phyloP scores from a whole-genome alignment of 2,797 vertebrate genomes.

The Tauraco hartlaubi region DNA sequence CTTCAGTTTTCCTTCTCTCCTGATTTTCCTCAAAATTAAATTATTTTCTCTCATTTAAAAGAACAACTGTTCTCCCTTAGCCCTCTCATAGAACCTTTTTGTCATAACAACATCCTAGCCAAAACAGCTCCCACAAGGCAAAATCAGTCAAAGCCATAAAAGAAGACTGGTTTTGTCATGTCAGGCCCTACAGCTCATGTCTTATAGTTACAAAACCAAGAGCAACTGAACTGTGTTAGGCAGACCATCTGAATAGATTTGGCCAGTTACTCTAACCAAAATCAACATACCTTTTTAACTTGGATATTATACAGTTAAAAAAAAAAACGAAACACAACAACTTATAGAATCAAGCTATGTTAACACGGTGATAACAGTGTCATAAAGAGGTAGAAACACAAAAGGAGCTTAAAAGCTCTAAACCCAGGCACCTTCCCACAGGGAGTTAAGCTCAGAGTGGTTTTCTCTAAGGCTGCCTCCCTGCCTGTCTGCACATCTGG shows the following conservation, averaged over 20 bases:
- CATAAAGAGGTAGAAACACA: neutral
- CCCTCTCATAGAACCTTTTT: neutral
- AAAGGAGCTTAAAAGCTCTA: neutral
- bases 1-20: neutral
- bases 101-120: neutral
- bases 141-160: conserved; percentile 35
- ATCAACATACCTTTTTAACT: neutral
- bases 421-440: neutral
- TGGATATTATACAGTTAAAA: neutral
- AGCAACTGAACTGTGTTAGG: neutral
- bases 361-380: accelerated
- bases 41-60: neutral
- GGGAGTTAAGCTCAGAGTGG: neutral
- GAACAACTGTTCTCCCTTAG: conserved; percentile 5
- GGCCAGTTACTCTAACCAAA: neutral
- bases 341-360: neutral
- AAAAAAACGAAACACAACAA: neutral
- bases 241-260: neutral
- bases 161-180: conserved; percentile 10
- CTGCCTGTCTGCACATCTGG: neutral
- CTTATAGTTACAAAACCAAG: neutral
- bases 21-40: neutral
- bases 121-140: conserved; percentile 3
- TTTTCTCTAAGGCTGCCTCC: neutral
- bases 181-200: neutral